A percentile compares a stretch with the other conserved stretches of the same genome.
These are phyloP conservation scores for Seriola quinqueradiata DNA, from an alignment of 2,113 vertebrate species.

Conservation along the genomic window DNA sequence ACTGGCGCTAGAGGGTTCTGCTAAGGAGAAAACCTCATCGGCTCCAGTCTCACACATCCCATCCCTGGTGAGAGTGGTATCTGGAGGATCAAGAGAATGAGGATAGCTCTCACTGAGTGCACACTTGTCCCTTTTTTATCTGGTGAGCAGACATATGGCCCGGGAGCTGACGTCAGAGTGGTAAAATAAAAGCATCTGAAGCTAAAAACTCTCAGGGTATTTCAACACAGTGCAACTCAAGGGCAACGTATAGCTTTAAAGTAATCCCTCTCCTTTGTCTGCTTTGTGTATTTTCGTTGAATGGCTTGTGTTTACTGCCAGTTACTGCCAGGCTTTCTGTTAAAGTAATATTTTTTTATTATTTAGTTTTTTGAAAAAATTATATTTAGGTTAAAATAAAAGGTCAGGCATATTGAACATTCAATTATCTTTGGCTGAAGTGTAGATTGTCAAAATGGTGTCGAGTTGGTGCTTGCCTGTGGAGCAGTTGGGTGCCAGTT, in stretches of 20 bases:
- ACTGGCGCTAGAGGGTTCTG: constrained; percentile 37
- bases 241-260: not conserved
- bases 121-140: constrained; percentile 58
- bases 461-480: not conserved
- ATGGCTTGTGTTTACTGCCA: not conserved
- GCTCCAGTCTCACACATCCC: constrained; percentile 43
- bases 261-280: constrained; percentile 6
- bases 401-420: not conserved
- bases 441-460: not conserved
- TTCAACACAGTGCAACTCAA: constrained; percentile 26
- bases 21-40: constrained; percentile 56
- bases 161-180: constrained; percentile 35
- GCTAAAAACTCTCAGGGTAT: constrained; percentile 22
- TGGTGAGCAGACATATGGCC: constrained; percentile 52
- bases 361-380: not conserved
- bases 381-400: not conserved
- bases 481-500: not conserved
- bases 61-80: constrained; percentile 52
- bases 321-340: not conserved
- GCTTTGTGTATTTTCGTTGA: constrained; percentile 16
- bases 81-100: constrained; percentile 52
- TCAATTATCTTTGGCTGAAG: not conserved
- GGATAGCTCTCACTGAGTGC: constrained; percentile 30
- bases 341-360: not conserved
- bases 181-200: constrained; percentile 43